Evolutionary conservation across 2,113 vertebrate species (phyloP).

Genomic region (Ginglymostoma cirratum): DNA sequence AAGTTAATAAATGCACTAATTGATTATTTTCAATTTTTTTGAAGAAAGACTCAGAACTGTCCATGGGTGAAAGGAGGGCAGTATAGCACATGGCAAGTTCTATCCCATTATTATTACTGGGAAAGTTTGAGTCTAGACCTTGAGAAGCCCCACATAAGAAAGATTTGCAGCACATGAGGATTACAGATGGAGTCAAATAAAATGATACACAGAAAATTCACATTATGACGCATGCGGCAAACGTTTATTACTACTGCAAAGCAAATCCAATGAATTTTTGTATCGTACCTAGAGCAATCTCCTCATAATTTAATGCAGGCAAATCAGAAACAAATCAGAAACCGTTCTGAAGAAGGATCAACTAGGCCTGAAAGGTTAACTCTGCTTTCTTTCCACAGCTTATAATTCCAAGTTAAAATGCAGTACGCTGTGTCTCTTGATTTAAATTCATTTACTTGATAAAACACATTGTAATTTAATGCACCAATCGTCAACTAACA

Average conservation of each 20-base stretch:
- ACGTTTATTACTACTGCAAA: neutral
- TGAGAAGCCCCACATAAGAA: neutral
- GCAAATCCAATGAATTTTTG: neutral
- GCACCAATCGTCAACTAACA: neutral
- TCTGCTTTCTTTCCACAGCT: too few species aligned
- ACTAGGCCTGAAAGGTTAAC: too few species aligned
- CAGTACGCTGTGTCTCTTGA: neutral
- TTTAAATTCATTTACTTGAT: neutral
- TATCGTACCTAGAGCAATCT: neutral
- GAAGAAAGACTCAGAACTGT: neutral
- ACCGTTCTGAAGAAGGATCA: too few species aligned
- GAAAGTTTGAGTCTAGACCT: neutral
- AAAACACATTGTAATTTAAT: neutral
- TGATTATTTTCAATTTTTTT: neutral
- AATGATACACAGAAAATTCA: neutral
- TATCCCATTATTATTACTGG: neutral
- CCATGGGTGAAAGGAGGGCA: neutral
- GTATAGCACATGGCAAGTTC: neutral
- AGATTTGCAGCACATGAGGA: neutral
- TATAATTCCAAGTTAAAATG: neutral
- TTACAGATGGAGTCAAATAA: neutral
- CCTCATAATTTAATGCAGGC: neutral
- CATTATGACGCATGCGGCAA: neutral
- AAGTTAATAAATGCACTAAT: neutral
- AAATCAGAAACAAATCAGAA: too few species aligned